Evolutionary conservation across 2,888 invertebrate genomes (phyloP), one percentile per base, ranked within the genome.

Genomic region (Biston betularia): DNA sequence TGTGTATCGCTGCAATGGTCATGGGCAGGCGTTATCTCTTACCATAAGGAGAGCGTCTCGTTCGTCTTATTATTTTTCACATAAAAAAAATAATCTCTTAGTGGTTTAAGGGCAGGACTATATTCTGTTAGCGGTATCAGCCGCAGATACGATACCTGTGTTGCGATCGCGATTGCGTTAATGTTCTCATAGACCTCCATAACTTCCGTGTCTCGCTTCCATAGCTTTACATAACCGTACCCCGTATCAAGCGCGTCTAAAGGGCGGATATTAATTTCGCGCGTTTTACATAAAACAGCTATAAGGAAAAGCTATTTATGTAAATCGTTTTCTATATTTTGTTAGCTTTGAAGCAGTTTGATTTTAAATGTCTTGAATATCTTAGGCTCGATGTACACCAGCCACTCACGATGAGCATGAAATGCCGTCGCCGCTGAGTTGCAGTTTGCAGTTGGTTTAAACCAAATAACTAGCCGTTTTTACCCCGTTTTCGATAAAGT

Each of bases 271-370:
- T 57, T 38, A 15, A 57, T 48, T 48, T 48, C 15, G 12, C 48
- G 48, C 38, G 48, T 38, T 57, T 57, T 48, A 14, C 57, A 48
- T 48, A 57, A 57, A 57, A 15, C 24, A 14, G 14, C 38, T 11
- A 38, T 57, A 57, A 46, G 38, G 38, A 38, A 38, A 57, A 57
- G 57, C 38, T 38, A 42, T 54, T 24, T 44, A 42, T 54, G 54
- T 24, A 54, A 42, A 54, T 54, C 33, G 42, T 42, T 42, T 52
- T 52, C 14, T 52, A n/a, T 35, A 38, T 53, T 52, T 38, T 34
- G 14, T 38, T 38, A 35, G 52, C 15, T 53, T 53, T 10, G 6
- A 40, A 50, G 8, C 12, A n/a, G 50, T 12, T 12, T 6, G 12
- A 12, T 0, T 14, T 4, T 6, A 7, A 33, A 33, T 8, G 11